Percentiles rank a stretch among this genome's conserved stretches.
These are phyloP conservation scores for Enteromius trimaculatus DNA, from an alignment of 2,797 vertebrate species.

Conservation along the genomic window DNA sequence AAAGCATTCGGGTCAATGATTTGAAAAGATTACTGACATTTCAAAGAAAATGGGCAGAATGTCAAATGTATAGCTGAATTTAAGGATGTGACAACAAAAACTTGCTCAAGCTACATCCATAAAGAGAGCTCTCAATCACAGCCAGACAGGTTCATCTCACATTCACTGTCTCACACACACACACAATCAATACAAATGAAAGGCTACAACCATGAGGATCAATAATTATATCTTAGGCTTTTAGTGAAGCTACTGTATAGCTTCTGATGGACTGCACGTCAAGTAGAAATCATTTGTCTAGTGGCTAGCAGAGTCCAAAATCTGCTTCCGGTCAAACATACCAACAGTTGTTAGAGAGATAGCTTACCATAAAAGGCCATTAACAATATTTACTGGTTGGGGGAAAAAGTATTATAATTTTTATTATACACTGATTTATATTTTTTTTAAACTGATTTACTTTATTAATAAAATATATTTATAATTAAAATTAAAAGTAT, in stretches of 20 bases:
- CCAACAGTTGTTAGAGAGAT: background rate
- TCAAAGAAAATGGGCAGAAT: constrained; percentile 6
- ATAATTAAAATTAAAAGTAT: too few relatives aligned
- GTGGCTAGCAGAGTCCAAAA: background rate
- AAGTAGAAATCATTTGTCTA: constrained; percentile 20
- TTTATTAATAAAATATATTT: too few relatives aligned
- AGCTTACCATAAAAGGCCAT: background rate
- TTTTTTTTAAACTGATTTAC: too few relatives aligned
- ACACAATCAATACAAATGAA: constrained; percentile 48
- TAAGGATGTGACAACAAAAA: constrained; percentile 36
- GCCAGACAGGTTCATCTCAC: constrained; percentile 32
- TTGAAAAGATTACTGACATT: constrained; percentile 13
- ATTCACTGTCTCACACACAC: constrained; percentile 18
- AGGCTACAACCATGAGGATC: constrained; percentile 27
- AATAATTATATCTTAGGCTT: constrained; percentile 43
- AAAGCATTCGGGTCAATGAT: background rate
- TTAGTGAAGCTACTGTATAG: constrained; percentile 50
- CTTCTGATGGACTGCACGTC: constrained; percentile 43
- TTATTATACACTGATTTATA: background rate
- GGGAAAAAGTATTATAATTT: background rate
- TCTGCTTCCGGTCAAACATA: constrained; percentile 2
- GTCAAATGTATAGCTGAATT: constrained; percentile 25
- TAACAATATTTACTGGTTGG: background rate
- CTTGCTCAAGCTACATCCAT: constrained; percentile 35
- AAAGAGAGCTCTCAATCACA: constrained; percentile 42